Percentiles rank a stretch among this genome's conserved stretches.
phyloP scores from a whole-genome alignment of 2,113 vertebrate genomes.

The Gobio gobio region DNA sequence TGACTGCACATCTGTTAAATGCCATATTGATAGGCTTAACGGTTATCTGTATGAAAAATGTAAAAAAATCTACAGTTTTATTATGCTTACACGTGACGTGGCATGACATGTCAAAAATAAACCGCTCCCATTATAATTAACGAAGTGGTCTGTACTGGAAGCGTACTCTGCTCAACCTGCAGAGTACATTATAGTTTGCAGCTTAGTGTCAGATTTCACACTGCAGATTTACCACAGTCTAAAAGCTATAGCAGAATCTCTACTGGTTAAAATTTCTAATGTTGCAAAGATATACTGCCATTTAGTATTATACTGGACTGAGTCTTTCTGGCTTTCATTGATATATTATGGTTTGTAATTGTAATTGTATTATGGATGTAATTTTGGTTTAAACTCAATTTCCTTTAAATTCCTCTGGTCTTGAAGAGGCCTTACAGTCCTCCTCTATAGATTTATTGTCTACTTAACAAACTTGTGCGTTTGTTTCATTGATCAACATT shows the following conservation, averaged over 20 bases:
- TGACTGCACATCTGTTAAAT: background rate
- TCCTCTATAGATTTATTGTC: constrained; percentile 31
- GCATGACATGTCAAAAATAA: background rate
- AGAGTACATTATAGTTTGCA: background rate
- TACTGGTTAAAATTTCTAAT: background rate
- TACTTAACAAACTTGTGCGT: constrained; percentile 52
- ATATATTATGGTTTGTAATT: no score
- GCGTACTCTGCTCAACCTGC: background rate
- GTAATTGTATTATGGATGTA: no score
- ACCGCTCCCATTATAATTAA: background rate
- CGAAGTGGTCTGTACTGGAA: constrained; percentile 2
- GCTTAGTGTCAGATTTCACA: constrained; percentile 21
- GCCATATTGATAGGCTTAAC: background rate
- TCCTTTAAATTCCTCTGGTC: background rate
- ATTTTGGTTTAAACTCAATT: background rate
- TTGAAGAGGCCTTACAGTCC: constrained; percentile 13
- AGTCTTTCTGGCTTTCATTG: background rate
- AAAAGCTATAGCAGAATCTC: background rate
- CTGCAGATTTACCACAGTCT: background rate
- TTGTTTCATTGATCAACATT: constrained; percentile 51
- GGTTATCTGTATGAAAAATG: background rate
- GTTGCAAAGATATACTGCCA: background rate
- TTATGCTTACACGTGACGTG: background rate
- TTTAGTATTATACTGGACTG: background rate
- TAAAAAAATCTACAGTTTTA: no score